Evolutionary conservation across 2,797 vertebrate genomes (phyloP).

Genomic region (Rhinichthys osculus): DNA sequence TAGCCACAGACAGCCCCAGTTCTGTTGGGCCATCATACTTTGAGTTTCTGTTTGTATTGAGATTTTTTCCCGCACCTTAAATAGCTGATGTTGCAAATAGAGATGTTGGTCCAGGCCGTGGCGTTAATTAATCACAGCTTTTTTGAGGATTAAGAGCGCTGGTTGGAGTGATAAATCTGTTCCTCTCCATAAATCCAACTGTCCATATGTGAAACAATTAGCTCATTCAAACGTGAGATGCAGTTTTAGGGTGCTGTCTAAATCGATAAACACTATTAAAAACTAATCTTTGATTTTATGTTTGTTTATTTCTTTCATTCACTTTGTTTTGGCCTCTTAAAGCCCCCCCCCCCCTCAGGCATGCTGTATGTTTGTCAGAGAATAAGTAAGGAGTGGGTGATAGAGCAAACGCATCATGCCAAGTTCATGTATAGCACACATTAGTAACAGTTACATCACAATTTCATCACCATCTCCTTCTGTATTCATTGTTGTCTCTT

Average conservation of each 20-base stretch:
- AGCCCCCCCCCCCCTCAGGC: background rate
- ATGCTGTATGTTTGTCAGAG: conserved; percentile 58
- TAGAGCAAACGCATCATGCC: conserved; percentile 74
- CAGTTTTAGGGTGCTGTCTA: background rate
- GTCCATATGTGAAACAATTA: conserved; percentile 39
- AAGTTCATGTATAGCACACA: conserved; percentile 83
- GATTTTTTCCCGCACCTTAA: background rate
- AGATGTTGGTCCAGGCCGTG: conserved; percentile 27
- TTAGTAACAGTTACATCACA: conserved; percentile 85
- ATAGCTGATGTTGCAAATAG: conserved; percentile 56
- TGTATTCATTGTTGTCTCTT: conserved; percentile 83
- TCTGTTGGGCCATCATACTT: conserved; percentile 49
- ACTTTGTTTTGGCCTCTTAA: conserved; percentile 33
- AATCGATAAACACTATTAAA: conserved; percentile 14
- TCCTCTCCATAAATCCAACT: conserved; percentile 39
- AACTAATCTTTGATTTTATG: conserved; percentile 18
- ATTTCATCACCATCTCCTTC: conserved; percentile 85
- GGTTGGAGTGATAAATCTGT: conserved; percentile 43
- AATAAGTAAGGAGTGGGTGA: conserved; percentile 65
- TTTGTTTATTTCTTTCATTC: conserved; percentile 44
- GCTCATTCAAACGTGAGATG: background rate
- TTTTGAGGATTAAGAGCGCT: conserved; percentile 43
- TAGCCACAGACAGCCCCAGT: conserved; percentile 52
- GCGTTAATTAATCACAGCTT: conserved; percentile 54
- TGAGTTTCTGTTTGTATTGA: conserved; percentile 46